Percentiles rank a stretch among this genome's conserved stretches.
Conservation (phyloP, 1,140 invertebrate species). For the fruit fly (Drosophila melanogaster) region DNA sequence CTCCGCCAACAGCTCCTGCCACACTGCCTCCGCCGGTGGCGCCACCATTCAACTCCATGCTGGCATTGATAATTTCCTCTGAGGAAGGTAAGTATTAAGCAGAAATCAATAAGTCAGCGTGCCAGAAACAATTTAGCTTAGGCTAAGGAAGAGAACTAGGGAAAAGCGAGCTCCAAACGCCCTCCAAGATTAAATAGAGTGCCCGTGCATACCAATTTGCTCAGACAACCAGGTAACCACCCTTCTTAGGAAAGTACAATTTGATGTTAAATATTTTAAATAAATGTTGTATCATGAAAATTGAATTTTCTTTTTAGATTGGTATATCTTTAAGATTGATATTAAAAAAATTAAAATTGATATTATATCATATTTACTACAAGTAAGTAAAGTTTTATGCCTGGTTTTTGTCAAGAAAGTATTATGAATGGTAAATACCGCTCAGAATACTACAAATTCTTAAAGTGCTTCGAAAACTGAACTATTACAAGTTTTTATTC, state of each 20-base stretch:
- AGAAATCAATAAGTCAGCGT: slow-evolving; percentile 54
- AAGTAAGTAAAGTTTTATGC: too few relatives aligned
- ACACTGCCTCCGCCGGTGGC: slow-evolving; percentile 7
- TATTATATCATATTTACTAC: too few relatives aligned
- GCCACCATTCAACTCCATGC: slow-evolving; percentile 30
- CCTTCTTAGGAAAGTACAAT: neutral
- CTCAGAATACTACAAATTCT: neutral
- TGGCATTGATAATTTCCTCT: slow-evolving; percentile 64
- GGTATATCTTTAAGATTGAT: neutral
- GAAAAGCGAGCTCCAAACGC: neutral
- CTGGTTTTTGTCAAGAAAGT: neutral
- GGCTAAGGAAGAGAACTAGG: slow-evolving; percentile 6
- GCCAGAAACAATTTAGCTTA: slow-evolving; percentile 67
- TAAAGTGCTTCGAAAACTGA: neutral
- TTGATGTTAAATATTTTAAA: neutral
- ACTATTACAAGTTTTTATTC: neutral
- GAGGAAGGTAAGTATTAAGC: slow-evolving; percentile 17
- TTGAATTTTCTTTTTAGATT: too few relatives aligned
- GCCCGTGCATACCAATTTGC: slow-evolving; percentile 1
- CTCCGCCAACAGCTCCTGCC: slow-evolving; percentile 7
- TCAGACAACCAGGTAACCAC: neutral
- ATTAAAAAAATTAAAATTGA: neutral
- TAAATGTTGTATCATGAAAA: too few relatives aligned
- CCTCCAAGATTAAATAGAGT: slow-evolving; percentile 1
- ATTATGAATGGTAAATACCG: neutral